Base-by-base conservation (phyloP, 2,888 invertebrate species). In the Platycheirus albimanus region DNA sequence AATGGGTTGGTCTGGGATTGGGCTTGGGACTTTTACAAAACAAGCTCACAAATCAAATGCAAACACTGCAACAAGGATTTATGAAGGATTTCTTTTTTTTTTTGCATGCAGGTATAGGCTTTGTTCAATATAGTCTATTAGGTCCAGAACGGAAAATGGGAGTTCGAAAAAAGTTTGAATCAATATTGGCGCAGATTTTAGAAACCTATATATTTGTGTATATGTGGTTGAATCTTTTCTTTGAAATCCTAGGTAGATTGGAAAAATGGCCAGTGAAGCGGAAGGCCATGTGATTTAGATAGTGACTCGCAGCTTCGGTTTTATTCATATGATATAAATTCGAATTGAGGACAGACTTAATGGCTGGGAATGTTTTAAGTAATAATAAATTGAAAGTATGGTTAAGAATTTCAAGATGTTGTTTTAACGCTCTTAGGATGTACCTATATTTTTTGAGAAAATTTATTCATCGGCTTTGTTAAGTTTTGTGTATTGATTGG, bases 31-130 rank as follows among this genome's bases (percentile, higher is more conserved):
- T 38, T 20, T 49, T 47, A 30, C 54, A 11, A 63, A 69, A 70
- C 56, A 64, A 51, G 51, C 56, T 75, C 75, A 67, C 69, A 80
- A 80, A 80, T 80, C 80, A 80, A 80, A 64, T 43, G 28, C 75
- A 64, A 76, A 64, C 70, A 64, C 63, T 75, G 63, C 56, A 56
- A 45, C 56, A 80, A 20, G 58, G 51, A 51, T 17, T 47, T 17
- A 17, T 13, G 13, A 30, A 15, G 20, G 51, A 17, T 13, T 24
- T 43, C 11, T 36, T 10, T 54, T 2, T 10, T 38, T 38, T 15
- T 17, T 1, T 2, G 10, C 17, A 43, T 43, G 61, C 61, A 45
- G 45, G 19, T 45, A 5, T 45, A 45, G 28, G 28, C 43, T 61
- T 43, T 61, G 61, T 45, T 45, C 19, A 58, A 58, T 51, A 58